phyloP scores from a whole-genome alignment of 2,888 invertebrate species.

The Platypus cylindrus region DNA sequence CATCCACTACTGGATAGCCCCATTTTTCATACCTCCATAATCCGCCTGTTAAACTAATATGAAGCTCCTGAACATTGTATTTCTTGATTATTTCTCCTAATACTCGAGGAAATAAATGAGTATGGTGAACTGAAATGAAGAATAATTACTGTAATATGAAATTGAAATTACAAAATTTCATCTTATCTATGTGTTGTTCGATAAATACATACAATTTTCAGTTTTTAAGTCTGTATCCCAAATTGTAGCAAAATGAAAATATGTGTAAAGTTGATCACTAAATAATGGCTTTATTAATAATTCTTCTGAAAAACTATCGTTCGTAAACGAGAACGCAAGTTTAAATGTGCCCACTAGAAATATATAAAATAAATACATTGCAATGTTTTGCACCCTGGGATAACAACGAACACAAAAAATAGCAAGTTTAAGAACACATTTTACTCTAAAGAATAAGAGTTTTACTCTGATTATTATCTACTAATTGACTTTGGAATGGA shows the following conservation, averaged over 20 bases:
- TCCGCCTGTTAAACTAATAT: slow-evolving; percentile 85
- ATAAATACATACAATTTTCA: slow-evolving; percentile 44
- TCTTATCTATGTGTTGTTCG: not conserved
- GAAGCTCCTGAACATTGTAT: slow-evolving; percentile 79
- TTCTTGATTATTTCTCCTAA: slow-evolving; percentile 76
- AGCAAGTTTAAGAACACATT: too few species aligned
- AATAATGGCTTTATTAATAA: slow-evolving; percentile 73
- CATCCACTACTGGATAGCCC: slow-evolving; percentile 85
- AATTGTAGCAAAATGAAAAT: slow-evolving; percentile 82
- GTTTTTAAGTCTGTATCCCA: slow-evolving; percentile 48
- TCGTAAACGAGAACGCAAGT: not conserved
- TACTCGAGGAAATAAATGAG: slow-evolving; percentile 76
- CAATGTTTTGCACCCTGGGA: too few species aligned
- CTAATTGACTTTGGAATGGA: too few species aligned
- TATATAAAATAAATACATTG: too few species aligned
- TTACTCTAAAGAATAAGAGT: too few species aligned
- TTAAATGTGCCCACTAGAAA: too few species aligned
- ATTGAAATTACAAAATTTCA: not conserved
- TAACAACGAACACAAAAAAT: too few species aligned
- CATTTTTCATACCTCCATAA: slow-evolving; percentile 87
- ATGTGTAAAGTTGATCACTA: slow-evolving; percentile 73
- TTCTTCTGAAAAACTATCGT: slow-evolving; percentile 77
- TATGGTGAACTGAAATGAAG: slow-evolving; percentile 57
- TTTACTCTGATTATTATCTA: too few species aligned
- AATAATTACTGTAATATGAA: slow-evolving; percentile 1